A percentile compares a stretch with the other conserved stretches of the same genome.
These are phyloP conservation scores for Formica selysi DNA, from an alignment of 1,140 invertebrate genomes.

Conservation along the genomic window DNA sequence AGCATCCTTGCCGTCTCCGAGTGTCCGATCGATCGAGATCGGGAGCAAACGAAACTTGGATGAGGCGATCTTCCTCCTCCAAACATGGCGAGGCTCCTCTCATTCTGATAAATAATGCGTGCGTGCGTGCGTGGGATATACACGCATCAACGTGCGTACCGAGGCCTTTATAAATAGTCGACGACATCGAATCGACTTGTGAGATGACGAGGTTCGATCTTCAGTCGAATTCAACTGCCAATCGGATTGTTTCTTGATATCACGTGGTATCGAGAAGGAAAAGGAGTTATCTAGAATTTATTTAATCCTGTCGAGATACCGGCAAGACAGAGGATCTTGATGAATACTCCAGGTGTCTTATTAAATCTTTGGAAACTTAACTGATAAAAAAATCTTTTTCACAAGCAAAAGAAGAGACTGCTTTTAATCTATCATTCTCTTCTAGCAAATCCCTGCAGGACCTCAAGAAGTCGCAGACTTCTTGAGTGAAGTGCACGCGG, in stretches of 20 bases:
- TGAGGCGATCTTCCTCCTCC: slow-evolving; percentile 56
- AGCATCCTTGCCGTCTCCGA: not conserved
- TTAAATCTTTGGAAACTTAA: not conserved
- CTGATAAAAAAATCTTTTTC: not conserved
- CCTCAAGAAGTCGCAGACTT: not conserved
- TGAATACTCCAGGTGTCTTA: not conserved
- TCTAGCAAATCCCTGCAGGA: not conserved
- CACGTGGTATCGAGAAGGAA: not conserved
- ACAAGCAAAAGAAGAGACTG: no score
- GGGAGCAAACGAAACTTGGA: slow-evolving; percentile 46
- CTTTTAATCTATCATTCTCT: no score
- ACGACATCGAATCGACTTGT: slow-evolving; percentile 35
- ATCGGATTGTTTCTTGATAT: slow-evolving; percentile 30
- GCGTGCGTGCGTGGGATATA: slow-evolving; percentile 23
- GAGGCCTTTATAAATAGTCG: slow-evolving; percentile 68
- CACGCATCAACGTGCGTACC: slow-evolving; percentile 16
- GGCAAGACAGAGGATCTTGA: not conserved
- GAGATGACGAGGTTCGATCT: slow-evolving; percentile 31
- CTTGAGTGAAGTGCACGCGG: slow-evolving; percentile 20
- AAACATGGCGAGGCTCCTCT: slow-evolving; percentile 77
- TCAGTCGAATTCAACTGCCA: slow-evolving; percentile 36
- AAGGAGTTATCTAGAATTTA: not conserved
- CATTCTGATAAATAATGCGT: slow-evolving; percentile 70
- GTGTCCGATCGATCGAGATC: not conserved
- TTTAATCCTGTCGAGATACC: not conserved